phyloP scores from a whole-genome alignment of 2,113 vertebrate genomes.

The Pyxicephalus adspersus region DNA sequence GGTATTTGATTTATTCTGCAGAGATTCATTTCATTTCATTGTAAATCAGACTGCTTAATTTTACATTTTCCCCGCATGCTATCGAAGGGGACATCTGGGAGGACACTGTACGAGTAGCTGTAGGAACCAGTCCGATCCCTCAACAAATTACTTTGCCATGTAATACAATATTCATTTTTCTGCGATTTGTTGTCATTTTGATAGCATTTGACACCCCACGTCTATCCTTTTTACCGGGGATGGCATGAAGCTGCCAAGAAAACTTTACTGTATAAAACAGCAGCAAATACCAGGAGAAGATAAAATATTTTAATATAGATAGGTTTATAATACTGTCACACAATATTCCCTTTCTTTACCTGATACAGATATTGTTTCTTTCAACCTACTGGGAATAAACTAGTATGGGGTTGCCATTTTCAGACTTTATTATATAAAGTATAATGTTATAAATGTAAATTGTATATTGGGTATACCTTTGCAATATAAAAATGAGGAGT shows the following conservation, averaged over 20 bases:
- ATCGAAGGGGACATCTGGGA: conserved; percentile 55
- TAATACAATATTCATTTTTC: conserved; percentile 62
- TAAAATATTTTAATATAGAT: conserved; percentile 46
- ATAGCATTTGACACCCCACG: conserved; percentile 57
- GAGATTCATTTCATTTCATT: conserved; percentile 69
- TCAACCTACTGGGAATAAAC: conserved; percentile 2
- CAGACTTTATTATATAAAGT: neutral
- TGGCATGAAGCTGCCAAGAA: conserved; percentile 48
- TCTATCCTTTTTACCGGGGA: conserved; percentile 59
- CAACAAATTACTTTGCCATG: conserved; percentile 58
- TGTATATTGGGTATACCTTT: conserved; percentile 1
- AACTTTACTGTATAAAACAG: conserved; percentile 43
- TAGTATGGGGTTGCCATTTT: neutral
- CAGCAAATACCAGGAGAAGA: conserved; percentile 17
- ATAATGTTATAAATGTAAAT: conserved; percentile 13
- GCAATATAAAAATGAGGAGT: too few relatives aligned
- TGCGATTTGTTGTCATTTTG: conserved; percentile 52
- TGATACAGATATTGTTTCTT: conserved; percentile 11
- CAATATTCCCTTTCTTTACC: conserved; percentile 11
- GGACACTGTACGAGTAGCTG: conserved; percentile 58
- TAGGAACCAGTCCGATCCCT: conserved; percentile 47
- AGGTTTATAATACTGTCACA: conserved; percentile 26
- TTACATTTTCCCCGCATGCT: conserved; percentile 66
- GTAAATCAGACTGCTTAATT: conserved; percentile 69
- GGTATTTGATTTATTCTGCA: conserved; percentile 69